These are phyloP conservation scores for Eristalinus aeneus DNA, from an alignment of 2,888 invertebrate genomes.

Conservation along the genomic window DNA sequence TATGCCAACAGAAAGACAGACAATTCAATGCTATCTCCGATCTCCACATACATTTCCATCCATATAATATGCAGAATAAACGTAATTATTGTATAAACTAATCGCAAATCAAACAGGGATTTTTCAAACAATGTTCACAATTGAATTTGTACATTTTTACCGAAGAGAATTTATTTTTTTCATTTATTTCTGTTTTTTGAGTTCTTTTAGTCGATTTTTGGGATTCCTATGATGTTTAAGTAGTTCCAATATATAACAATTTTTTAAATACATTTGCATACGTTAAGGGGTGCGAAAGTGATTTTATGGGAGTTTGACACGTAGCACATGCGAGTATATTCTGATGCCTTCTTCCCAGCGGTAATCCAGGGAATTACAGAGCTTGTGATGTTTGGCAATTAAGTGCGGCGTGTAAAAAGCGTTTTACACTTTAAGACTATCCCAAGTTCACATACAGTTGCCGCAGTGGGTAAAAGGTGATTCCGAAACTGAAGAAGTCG, in stretches of 20 bases:
- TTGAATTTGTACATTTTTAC: conserved; percentile 22
- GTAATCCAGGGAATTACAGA: too few species aligned
- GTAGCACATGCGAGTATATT: too few species aligned
- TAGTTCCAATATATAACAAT: not conserved
- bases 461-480: too few species aligned
- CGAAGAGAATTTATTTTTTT: not conserved
- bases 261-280: not conserved
- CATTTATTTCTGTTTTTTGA: not conserved
- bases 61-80: conserved; percentile 57
- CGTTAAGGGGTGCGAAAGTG: too few species aligned
- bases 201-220: too few species aligned
- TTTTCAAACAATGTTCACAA: conserved; percentile 48
- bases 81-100: conserved; percentile 52
- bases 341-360: too few species aligned
- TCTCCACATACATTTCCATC: conserved; percentile 66
- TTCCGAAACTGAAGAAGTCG: too few species aligned
- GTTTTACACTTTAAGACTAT: too few species aligned
- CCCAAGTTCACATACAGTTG: too few species aligned
- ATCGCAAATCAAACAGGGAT: conserved; percentile 68
- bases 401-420: too few species aligned
- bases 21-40: conserved; percentile 67
- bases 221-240: not conserved
- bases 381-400: too few species aligned
- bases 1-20: conserved; percentile 49
- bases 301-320: too few species aligned